phyloP scores from a whole-genome alignment of 2,888 invertebrate species.

The Eupithecia dodoneata region DNA sequence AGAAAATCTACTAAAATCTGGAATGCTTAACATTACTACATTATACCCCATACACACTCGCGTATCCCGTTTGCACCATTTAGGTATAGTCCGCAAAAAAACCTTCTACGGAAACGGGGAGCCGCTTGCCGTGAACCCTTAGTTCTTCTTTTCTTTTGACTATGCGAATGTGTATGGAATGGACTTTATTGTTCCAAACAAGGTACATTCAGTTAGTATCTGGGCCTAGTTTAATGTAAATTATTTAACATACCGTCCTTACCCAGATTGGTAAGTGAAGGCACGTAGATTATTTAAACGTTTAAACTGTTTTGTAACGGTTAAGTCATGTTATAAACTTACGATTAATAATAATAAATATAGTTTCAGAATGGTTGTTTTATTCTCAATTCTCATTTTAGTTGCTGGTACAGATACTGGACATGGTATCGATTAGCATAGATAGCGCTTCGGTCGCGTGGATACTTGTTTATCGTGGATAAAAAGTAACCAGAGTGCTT shows the following conservation, averaged over 20 bases:
- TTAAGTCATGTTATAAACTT: constrained; percentile 83
- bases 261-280: constrained; percentile 80
- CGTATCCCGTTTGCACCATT: neutral
- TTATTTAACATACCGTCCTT: constrained; percentile 80
- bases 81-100: neutral
- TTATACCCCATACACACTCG: constrained; percentile 9
- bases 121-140: neutral
- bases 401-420: neutral
- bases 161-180: neutral
- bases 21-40: constrained; percentile 44
- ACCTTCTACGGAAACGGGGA: neutral
- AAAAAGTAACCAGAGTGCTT: neutral
- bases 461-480: too few species aligned
- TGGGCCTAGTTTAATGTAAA: constrained; percentile 82
- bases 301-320: constrained; percentile 82
- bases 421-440: too few species aligned
- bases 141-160: neutral
- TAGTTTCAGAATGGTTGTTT: constrained; percentile 71
- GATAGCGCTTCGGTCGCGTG: too few species aligned
- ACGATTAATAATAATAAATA: constrained; percentile 82
- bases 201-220: constrained; percentile 50
- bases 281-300: constrained; percentile 75
- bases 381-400: constrained; percentile 47
- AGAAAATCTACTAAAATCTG: constrained; percentile 50
- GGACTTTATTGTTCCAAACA: constrained; percentile 31